Percentiles rank a stretch among this genome's conserved stretches.
Evolutionary conservation across 2,113 vertebrate species (phyloP).

Genomic region (Pyxicephalus adspersus): DNA sequence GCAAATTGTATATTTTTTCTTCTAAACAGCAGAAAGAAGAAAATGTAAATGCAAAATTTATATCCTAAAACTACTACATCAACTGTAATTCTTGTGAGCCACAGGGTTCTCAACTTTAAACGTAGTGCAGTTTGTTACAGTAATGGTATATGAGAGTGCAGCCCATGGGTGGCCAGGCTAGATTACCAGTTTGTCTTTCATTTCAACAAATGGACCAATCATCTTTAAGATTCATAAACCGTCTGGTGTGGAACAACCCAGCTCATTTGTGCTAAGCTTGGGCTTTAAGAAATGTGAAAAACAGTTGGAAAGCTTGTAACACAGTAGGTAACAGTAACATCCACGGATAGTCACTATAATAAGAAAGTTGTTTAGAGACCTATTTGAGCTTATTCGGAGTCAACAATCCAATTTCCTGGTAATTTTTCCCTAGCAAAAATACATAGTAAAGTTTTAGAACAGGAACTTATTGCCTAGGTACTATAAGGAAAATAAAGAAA

Average conservation of each 20-base stretch:
- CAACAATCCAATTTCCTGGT: constrained; percentile 18
- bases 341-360: not conserved
- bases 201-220: constrained; percentile 23
- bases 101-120: not conserved
- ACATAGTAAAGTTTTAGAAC: constrained; percentile 23
- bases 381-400: constrained; percentile 6
- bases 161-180: not conserved
- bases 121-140: not conserved
- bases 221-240: not conserved
- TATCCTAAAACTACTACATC: not conserved
- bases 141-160: not conserved
- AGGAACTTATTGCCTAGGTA: constrained; percentile 15
- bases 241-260: constrained; percentile 5
- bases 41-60: not conserved
- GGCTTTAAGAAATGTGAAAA: constrained; percentile 21
- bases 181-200: constrained; percentile 11
- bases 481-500: not conserved
- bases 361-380: not conserved
- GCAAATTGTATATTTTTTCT: too few relatives aligned
- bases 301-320: constrained; percentile 19
- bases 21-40: not conserved
- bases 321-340: constrained; percentile 23
- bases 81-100: not conserved
- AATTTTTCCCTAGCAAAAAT: constrained; percentile 7
- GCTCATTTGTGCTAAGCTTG: constrained; percentile 27